Percentiles rank a stretch among this genome's conserved stretches.
Conservation (phyloP, 1,140 invertebrate species). For the Lepeophtheirus salmonis region DNA sequence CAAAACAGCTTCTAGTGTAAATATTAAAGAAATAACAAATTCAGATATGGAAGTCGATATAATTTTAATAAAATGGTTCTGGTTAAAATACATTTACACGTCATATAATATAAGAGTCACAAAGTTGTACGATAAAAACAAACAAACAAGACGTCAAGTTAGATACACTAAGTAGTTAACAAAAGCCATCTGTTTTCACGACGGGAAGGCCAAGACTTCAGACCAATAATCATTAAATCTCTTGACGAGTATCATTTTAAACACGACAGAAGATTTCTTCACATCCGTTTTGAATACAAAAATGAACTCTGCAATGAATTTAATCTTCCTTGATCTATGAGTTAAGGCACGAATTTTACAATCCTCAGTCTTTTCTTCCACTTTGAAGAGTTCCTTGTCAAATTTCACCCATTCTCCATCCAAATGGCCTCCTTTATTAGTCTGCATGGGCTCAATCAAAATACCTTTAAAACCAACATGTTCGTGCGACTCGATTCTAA, state of each 20-base stretch:
- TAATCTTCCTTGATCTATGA: not conserved
- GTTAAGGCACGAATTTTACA: not conserved
- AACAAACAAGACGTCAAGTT: too few species aligned
- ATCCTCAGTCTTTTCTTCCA: not conserved
- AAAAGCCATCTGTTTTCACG: too few species aligned
- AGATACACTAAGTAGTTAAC: too few species aligned
- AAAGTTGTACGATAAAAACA: too few species aligned
- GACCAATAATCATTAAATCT: not conserved
- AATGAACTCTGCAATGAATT: not conserved
- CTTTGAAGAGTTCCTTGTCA: not conserved
- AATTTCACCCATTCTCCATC: not conserved
- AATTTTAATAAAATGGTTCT: too few species aligned
- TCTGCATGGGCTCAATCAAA: not conserved
- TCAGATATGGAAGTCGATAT: too few species aligned
- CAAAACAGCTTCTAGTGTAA: too few species aligned
- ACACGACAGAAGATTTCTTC: not conserved
- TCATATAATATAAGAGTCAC: too few species aligned
- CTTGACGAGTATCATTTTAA: not conserved
- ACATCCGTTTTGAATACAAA: not conserved
- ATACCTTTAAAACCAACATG: not conserved
- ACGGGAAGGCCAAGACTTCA: not conserved
- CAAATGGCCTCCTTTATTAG: not conserved
- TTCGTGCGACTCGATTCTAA: not conserved
- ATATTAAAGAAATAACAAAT: too few species aligned
- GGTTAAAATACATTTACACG: too few species aligned